These are phyloP conservation scores for Orthonevra nobilis DNA, from an alignment of 2,888 invertebrate genomes.

Conservation along the genomic window DNA sequence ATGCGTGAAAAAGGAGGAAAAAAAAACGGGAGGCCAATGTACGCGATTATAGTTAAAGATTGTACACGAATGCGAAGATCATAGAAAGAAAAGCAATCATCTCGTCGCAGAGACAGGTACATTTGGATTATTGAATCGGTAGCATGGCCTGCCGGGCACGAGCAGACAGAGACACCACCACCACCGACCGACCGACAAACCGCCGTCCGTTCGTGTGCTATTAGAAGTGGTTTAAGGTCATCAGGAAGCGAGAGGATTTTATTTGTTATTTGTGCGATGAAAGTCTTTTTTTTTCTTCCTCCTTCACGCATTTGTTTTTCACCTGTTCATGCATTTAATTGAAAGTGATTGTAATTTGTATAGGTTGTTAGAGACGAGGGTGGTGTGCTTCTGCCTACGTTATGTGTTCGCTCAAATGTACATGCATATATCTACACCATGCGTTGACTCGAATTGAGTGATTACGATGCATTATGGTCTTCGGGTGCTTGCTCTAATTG, in stretches of 20 bases:
- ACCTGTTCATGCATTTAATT: conserved; percentile 58
- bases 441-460: no score
- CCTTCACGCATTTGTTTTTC: conserved; percentile 40
- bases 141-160: neutral
- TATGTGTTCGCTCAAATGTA: conserved; percentile 21
- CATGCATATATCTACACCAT: conserved; percentile 14
- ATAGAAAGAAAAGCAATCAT: conserved; percentile 32
- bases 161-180: neutral
- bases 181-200: neutral
- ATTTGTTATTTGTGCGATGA: conserved; percentile 39
- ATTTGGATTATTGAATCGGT: conserved; percentile 20
- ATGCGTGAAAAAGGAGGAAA: conserved; percentile 30
- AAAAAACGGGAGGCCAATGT: conserved; percentile 58
- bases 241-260: conserved; percentile 52
- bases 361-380: conserved; percentile 27
- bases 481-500: no score
- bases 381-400: neutral
- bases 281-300: no score
- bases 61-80: conserved; percentile 44
- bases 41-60: conserved; percentile 52
- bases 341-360: conserved; percentile 47
- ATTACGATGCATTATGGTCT: no score
- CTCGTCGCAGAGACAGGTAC: conserved; percentile 23
- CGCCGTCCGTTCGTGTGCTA: no score
- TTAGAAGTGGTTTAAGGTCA: conserved; percentile 63